Evolutionary conservation across 2,888 invertebrate genomes (phyloP), one percentile per base, ranked within the genome.

Genomic region (Oligia fasciuncula): DNA sequence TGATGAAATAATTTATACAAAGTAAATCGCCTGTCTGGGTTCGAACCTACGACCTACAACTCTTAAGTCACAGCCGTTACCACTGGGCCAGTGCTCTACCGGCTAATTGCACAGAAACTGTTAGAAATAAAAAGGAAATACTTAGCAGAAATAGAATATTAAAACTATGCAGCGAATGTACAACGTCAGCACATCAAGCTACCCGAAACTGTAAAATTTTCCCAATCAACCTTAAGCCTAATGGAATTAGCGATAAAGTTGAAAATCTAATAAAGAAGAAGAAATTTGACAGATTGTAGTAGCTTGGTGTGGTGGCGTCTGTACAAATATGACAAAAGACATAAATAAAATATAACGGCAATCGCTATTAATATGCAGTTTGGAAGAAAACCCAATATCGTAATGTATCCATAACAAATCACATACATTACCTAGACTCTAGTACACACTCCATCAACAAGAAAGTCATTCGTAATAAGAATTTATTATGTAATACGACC

Each of bases 381-480:
- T 40, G 19, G 0, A 13, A 65, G 60, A 72, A 77, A 76, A 66
- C 51, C 40, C 60, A 77, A 84, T 85, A 85, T 49, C 40, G 14
- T 67, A 49, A 73, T 29, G 67, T 73, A 46, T 46, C 71, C 40
- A 69, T 84, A 73, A 79, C 69, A 84, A 83, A 79, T 80, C 43
- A 69, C 62, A 57, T 43, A 66, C 35, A 72, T 77, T 70, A 77
- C 51, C 75, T 79, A 78, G 35, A 40, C 19, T 65, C 76, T 76
- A 78, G 76, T 66, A 73, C 29, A 74, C 46, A 43, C 69, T 79
- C 46, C 23, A 71, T 74, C 81, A 84, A 86, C 57, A 76, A 73
- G 51, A 71, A 67, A 84, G 76, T 62, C 40, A 80, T 86, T 86
- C 60, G 72, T 81, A 80, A 80, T 78, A 77, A 70, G 67, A 76